Conservation (phyloP, 2,888 invertebrate species). For the Tenthredo distinguenda region DNA sequence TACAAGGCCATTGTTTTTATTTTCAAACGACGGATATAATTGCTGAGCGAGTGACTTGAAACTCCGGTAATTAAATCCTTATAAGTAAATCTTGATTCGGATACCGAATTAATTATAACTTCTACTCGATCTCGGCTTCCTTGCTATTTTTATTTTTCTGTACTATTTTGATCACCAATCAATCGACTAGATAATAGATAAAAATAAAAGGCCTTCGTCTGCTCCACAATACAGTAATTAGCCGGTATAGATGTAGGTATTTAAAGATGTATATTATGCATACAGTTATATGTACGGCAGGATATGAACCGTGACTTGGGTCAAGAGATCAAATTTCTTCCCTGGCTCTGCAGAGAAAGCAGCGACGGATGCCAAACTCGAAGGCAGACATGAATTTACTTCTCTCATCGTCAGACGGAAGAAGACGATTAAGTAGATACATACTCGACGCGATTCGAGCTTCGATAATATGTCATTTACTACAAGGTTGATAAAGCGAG, state of each 20-base stretch:
- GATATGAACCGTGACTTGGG: conserved; percentile 49
- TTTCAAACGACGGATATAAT: conserved; percentile 40
- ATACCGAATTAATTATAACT: not conserved
- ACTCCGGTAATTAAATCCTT: conserved; percentile 17
- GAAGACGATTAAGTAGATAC: conserved; percentile 8
- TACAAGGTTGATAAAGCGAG: not conserved
- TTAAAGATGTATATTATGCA: not conserved
- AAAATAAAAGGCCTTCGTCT: not conserved
- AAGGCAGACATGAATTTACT: not conserved
- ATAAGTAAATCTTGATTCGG: not conserved
- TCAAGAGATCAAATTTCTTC: conserved; percentile 50
- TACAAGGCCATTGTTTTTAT: conserved; percentile 75
- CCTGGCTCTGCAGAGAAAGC: conserved; percentile 42
- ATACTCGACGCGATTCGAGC: not conserved
- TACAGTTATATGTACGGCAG: not conserved
- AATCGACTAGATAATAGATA: not conserved
- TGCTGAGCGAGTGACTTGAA: not conserved
- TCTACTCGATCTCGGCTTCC: not conserved
- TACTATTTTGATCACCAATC: not conserved
- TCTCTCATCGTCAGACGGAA: conserved; percentile 31
- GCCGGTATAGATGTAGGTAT: not conserved
- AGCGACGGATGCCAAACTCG: conserved; percentile 16
- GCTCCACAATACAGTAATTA: not conserved
- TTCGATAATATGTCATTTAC: conserved; percentile 1
- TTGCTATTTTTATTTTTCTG: not conserved